phyloP scores from a whole-genome alignment of 2,797 vertebrate species.

The Lutjanus campechanus region DNA sequence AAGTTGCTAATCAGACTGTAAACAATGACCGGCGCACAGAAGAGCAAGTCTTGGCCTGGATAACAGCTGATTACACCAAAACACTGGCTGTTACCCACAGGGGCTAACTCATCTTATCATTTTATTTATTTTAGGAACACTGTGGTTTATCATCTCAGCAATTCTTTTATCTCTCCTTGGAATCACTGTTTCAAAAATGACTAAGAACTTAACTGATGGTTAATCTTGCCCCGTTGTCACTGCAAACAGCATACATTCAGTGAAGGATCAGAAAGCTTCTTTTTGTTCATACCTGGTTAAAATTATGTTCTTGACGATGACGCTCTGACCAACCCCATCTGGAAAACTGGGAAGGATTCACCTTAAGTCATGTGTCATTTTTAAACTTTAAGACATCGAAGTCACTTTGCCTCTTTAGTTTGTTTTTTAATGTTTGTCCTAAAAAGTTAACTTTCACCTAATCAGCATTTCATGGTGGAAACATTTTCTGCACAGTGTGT shows the following conservation, averaged over 20 bases:
- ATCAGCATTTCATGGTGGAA: constrained; percentile 29
- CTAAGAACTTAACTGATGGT: too few species aligned
- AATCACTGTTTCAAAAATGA: too few species aligned
- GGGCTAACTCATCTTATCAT: too few species aligned
- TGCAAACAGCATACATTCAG: background rate
- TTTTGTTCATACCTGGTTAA: constrained; percentile 1
- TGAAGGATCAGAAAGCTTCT: background rate
- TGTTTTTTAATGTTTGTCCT: constrained; percentile 10
- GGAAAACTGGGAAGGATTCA: background rate
- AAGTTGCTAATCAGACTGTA: too few species aligned
- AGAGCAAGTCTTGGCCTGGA: too few species aligned
- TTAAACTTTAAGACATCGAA: background rate
- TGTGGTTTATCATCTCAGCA: too few species aligned
- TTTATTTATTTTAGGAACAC: too few species aligned
- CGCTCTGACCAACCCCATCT: background rate
- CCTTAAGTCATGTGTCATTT: background rate
- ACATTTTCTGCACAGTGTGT: constrained; percentile 15
- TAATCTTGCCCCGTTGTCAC: background rate
- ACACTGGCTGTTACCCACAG: too few species aligned
- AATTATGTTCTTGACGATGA: background rate
- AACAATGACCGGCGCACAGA: too few species aligned
- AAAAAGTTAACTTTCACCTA: constrained; percentile 29
- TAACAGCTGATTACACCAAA: too few species aligned
- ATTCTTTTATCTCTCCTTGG: too few species aligned
- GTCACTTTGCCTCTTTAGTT: constrained; percentile 2